A percentile compares a stretch with the other conserved stretches of the same genome.
These are phyloP conservation scores for Nomia melanderi DNA, from an alignment of 1,140 invertebrate species.

Conservation along the genomic window DNA sequence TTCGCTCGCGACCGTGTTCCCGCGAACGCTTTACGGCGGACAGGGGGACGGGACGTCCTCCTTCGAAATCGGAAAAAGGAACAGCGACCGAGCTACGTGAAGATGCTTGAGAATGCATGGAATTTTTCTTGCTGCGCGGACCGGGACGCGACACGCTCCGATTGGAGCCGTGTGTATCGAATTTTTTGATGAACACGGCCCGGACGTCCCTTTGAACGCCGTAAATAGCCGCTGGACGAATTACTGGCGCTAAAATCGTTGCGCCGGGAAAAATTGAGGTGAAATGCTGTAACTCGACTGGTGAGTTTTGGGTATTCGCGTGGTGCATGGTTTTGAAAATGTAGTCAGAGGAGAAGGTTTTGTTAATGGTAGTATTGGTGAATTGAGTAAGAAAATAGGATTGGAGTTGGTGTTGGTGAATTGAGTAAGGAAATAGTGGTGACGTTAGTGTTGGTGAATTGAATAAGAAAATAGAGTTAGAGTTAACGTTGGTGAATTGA, in stretches of 20 bases:
- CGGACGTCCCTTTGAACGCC: neutral
- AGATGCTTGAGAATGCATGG: conserved; percentile 23
- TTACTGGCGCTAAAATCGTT: neutral
- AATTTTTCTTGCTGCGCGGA: neutral
- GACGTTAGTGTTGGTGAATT: too few relatives aligned
- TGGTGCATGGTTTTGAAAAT: too few relatives aligned
- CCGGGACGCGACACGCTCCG: neutral
- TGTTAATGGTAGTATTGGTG: too few relatives aligned
- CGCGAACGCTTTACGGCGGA: conserved; percentile 1
- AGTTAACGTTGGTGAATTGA: too few relatives aligned
- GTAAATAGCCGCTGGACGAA: neutral
- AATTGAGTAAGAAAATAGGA: too few relatives aligned
- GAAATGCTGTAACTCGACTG: too few relatives aligned
- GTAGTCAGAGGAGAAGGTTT: too few relatives aligned
- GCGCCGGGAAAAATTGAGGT: neutral
- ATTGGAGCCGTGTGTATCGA: neutral
- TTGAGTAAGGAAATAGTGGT: too few relatives aligned
- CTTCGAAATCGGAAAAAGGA: neutral
- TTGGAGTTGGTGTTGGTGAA: too few relatives aligned
- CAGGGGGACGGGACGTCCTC: neutral
- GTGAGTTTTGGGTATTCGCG: too few relatives aligned
- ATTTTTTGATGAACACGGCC: neutral
- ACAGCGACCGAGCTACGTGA: neutral
- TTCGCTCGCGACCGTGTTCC: neutral
- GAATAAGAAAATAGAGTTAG: too few relatives aligned